Percentiles rank a stretch among this genome's conserved stretches.
phyloP scores from a whole-genome alignment of 2,888 invertebrate species.

The Phrixothrix hirtus region DNA sequence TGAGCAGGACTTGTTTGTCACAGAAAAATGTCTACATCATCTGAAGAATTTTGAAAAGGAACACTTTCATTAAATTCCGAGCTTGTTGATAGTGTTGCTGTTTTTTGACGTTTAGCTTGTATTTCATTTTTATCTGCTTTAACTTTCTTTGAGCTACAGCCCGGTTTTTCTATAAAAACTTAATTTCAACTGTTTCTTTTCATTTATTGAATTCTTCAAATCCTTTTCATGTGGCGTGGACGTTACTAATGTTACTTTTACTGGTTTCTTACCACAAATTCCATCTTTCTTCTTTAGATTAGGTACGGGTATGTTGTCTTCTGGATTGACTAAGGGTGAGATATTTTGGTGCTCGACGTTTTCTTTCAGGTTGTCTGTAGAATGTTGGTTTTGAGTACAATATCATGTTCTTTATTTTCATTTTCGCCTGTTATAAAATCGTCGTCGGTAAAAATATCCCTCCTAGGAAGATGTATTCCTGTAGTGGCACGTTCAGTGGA shows the following conservation, averaged over 20 bases:
- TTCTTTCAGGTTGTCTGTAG: too few relatives aligned
- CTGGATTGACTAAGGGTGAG: not conserved
- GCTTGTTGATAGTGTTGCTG: too few relatives aligned
- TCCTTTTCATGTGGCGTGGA: not conserved
- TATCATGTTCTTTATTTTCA: too few relatives aligned
- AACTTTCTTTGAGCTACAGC: too few relatives aligned
- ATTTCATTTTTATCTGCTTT: conserved; percentile 1
- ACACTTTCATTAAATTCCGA: too few relatives aligned
- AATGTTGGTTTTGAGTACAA: too few relatives aligned
- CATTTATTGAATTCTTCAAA: too few relatives aligned
- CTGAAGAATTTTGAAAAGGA: conserved; percentile 2
- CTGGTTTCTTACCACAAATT: not conserved
- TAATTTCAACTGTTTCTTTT: too few relatives aligned
- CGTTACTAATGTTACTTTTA: not conserved
- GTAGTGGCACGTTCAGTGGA: not conserved
- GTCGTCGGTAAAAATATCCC: not conserved
- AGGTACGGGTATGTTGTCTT: not conserved
- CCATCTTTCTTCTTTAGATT: not conserved
- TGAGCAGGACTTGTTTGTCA: not conserved
- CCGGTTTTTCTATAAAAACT: not conserved
- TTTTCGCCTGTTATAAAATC: not conserved
- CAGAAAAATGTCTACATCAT: not conserved
- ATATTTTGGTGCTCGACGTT: not conserved
- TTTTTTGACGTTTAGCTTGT: not conserved
- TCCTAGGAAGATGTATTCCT: not conserved